These are phyloP conservation scores for Drosophila neotestacea DNA, from an alignment of 2,888 invertebrate species.

Conservation along the genomic window DNA sequence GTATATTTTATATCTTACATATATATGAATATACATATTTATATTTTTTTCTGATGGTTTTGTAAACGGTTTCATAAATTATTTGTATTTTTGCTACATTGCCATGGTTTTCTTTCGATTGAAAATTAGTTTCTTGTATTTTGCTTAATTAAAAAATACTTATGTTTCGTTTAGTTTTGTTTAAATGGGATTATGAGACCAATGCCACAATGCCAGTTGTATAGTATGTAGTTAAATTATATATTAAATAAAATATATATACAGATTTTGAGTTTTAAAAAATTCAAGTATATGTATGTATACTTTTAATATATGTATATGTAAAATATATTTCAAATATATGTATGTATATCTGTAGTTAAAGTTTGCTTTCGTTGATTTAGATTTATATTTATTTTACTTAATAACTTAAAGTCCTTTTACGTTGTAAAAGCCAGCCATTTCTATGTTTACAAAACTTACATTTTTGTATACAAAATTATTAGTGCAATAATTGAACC, in stretches of 20 bases:
- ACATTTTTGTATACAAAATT: constrained; percentile 15
- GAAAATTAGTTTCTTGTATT: constrained; percentile 40
- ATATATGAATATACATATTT: not conserved
- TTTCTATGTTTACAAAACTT: constrained; percentile 27
- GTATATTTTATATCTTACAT: constrained; percentile 9
- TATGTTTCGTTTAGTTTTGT: not conserved
- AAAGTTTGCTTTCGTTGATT: constrained; percentile 70
- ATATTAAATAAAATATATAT: constrained; percentile 39
- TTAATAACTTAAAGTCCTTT: constrained; percentile 57
- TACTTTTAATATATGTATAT: constrained; percentile 28
- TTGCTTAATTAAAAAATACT: constrained; percentile 25
- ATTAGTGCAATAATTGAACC: constrained; percentile 6
- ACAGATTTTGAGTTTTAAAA: not conserved
- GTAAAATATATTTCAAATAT: constrained; percentile 27
- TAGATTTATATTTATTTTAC: constrained; percentile 44
- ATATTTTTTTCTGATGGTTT: not conserved
- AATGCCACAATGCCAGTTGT: not conserved
- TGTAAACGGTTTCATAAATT: constrained; percentile 48
- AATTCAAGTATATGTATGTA: constrained; percentile 25
- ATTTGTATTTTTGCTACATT: constrained; percentile 43
- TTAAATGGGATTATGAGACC: not conserved
- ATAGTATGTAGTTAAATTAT: not conserved
- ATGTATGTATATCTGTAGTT: constrained; percentile 37
- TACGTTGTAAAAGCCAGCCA: constrained; percentile 35
- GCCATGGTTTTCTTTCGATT: not conserved